Evolutionary conservation across 2,888 invertebrate genomes (phyloP), one percentile per base, ranked within the genome.

Genomic region (Hydriomena furcata): DNA sequence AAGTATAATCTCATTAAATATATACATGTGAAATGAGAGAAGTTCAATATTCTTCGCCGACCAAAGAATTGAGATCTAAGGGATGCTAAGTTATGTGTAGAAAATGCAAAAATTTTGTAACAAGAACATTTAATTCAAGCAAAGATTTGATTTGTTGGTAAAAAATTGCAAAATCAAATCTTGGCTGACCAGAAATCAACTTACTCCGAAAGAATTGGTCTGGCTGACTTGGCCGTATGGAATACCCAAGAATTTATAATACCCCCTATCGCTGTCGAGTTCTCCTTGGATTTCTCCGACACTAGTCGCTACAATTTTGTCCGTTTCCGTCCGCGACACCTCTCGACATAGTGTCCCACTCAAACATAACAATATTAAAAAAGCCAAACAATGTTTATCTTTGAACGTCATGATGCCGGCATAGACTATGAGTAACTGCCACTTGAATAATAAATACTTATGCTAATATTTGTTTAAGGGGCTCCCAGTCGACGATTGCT

Each of bases 171-270:
- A n/a, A n/a, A n/a, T n/a, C n/a, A n/a, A n/a, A n/a, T n/a, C n/a
- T n/a, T n/a, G n/a, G n/a, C n/a, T n/a, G n/a, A n/a, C n/a, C n/a
- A n/a, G n/a, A n/a, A n/a, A n/a, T n/a, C n/a, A n/a, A 28, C 72
- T 68, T 63, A 78, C 76, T 42, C 71, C 73, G 49, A 76, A 78
- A 7, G 74, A 72, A 50, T 77, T 71, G 2, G 44, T 27, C 7
- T 56, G 44, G 12, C 69, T 61, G 2, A 76, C 65, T 41, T 55
- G 55, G 1, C 60, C 78, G 38, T 66, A 78, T 0, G 77, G 78
- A 40, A 78, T 70, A 0, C 76, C 78, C 41, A 76, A 32, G 38
- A 68, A 78, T 63, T 66, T 73, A 2, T 51, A 52, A 44, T 75
- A 76, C 17, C 70, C 66, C 3, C 73, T 67, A 51, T 73, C 70